phyloP scores from a whole-genome alignment of 2,888 invertebrate genomes.

The Drosophila subquinaria region DNA sequence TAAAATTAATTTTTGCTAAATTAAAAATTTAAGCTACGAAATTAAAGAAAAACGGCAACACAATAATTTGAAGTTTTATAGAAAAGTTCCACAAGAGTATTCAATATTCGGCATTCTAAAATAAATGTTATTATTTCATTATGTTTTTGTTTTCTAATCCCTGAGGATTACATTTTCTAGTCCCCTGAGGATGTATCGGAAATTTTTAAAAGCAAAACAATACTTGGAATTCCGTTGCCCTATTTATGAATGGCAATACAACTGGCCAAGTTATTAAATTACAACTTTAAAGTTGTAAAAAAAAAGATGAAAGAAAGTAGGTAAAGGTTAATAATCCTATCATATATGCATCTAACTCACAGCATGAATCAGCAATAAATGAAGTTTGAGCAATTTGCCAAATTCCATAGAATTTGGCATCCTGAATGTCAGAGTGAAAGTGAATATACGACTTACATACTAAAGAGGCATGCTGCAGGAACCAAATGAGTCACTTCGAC shows the following conservation, averaged over 20 bases:
- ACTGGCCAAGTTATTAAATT: neutral
- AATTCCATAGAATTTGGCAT: conserved; percentile 60
- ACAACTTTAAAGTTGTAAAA: neutral
- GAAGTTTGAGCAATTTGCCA: conserved; percentile 12
- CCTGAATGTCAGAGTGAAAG: conserved; percentile 70
- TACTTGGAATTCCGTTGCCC: neutral
- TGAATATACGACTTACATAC: conserved; percentile 28
- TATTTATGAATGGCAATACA: neutral
- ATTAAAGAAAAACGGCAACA: no score
- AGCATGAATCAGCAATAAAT: conserved; percentile 54
- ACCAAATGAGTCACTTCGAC: conserved; percentile 68
- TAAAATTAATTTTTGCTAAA: no score
- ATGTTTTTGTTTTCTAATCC: neutral
- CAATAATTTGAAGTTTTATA: no score
- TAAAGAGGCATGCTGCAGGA: conserved; percentile 33
- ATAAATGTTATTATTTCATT: neutral
- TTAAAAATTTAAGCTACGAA: no score
- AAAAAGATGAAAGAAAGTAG: neutral
- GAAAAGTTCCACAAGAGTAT: neutral
- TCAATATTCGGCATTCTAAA: neutral
- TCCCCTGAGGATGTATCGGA: neutral
- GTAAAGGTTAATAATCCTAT: neutral
- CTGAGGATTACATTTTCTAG: no score
- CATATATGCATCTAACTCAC: neutral
- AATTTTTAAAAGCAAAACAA: neutral